Percentiles rank a stretch among this genome's conserved stretches.
phyloP scores from a whole-genome alignment of 2,113 vertebrate genomes.

The Gallinago media region DNA sequence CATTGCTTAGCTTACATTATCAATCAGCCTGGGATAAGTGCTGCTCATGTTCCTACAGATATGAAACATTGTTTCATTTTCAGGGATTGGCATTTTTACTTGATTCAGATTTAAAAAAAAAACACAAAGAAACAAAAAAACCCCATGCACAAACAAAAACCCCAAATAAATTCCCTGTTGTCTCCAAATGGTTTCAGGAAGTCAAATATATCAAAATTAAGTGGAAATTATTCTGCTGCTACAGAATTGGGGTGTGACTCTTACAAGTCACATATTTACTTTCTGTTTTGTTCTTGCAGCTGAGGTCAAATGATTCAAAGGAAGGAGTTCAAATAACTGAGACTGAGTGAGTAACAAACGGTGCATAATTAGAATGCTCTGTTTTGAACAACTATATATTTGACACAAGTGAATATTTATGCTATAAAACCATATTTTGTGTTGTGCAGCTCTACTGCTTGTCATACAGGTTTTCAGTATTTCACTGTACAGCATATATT shows the following conservation, averaged over 20 bases:
- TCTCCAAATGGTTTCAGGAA: background rate
- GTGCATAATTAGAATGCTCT: slow-evolving; percentile 42
- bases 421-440: slow-evolving; percentile 47
- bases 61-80: background rate
- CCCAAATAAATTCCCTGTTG: background rate
- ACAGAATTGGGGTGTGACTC: background rate
- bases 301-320: slow-evolving; percentile 46
- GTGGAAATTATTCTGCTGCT: background rate
- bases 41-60: background rate
- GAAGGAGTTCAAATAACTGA: slow-evolving; percentile 11
- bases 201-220: background rate
- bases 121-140: too few relatives aligned
- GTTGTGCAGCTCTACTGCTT: slow-evolving; percentile 45
- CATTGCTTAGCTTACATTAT: background rate
- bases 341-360: slow-evolving; percentile 36
- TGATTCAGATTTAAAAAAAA: background rate
- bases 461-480: slow-evolving; percentile 53
- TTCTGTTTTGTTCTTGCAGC: background rate
- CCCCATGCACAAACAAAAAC: background rate
- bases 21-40: background rate
- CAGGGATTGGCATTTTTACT: background rate
- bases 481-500: slow-evolving; percentile 60
- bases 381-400: slow-evolving; percentile 46
- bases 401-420: slow-evolving; percentile 58
- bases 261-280: background rate